These are phyloP conservation scores for Psettodes erumei DNA, from an alignment of 2,113 vertebrate species.

Conservation along the genomic window DNA sequence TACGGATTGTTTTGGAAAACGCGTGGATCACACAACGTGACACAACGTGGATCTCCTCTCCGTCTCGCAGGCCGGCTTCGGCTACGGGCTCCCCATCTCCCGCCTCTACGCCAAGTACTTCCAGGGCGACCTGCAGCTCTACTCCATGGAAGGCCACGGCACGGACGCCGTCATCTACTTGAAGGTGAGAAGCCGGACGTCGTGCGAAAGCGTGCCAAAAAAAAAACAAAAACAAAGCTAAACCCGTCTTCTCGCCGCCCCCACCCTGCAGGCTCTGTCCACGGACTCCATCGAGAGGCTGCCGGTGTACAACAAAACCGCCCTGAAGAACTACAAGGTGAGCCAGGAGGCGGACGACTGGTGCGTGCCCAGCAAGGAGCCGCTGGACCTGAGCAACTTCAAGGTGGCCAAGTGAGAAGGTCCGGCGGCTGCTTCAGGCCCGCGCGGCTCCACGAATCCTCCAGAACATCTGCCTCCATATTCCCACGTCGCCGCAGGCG, in stretches of 20 bases:
- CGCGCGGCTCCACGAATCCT: neutral
- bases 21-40: no score
- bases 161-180: slow-evolving; percentile 94
- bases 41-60: slow-evolving; percentile 31
- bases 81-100: slow-evolving; percentile 94
- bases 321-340: slow-evolving; percentile 93
- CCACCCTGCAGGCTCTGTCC: slow-evolving; percentile 88
- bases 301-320: slow-evolving; percentile 95
- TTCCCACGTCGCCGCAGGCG: slow-evolving; percentile 15
- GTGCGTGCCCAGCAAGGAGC: slow-evolving; percentile 93
- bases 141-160: slow-evolving; percentile 94
- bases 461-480: slow-evolving; percentile 22
- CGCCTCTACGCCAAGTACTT: slow-evolving; percentile 97
- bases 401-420: slow-evolving; percentile 81
- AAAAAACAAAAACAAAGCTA: no score
- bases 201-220: no score
- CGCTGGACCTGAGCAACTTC: slow-evolving; percentile 89
- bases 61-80: slow-evolving; percentile 89
- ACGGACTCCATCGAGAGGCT: slow-evolving; percentile 94
- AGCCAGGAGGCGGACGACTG: slow-evolving; percentile 93
- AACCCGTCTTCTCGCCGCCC: no score
- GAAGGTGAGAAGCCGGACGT: slow-evolving; percentile 84
- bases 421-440: neutral
- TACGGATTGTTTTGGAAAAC: no score
- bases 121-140: slow-evolving; percentile 96